Evolutionary conservation across 2,113 vertebrate species (phyloP).

Genomic region (Seriola aureovittata): DNA sequence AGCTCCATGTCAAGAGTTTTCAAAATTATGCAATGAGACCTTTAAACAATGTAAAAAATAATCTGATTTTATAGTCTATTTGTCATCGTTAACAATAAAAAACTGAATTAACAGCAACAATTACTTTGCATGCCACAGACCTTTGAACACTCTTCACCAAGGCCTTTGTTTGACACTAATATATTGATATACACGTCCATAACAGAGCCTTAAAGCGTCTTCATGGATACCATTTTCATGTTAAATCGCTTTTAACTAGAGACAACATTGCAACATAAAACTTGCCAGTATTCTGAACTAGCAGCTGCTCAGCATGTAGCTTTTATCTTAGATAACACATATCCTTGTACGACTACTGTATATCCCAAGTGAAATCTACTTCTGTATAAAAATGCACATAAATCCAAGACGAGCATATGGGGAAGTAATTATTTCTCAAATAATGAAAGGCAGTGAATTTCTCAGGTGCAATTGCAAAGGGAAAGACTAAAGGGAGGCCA

Average conservation of each 20-base stretch:
- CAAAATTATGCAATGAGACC: too few relatives aligned
- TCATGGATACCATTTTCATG: not conserved
- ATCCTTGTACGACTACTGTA: not conserved
- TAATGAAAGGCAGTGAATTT: slow-evolving; percentile 15
- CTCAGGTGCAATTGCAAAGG: slow-evolving; percentile 3
- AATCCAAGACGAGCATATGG: not conserved
- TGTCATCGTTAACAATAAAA: not conserved
- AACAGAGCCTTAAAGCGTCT: not conserved
- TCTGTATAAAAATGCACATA: slow-evolving; percentile 7
- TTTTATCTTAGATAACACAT: not conserved
- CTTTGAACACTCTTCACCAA: not conserved
- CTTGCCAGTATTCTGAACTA: not conserved
- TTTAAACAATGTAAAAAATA: not conserved
- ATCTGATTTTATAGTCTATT: too few relatives aligned
- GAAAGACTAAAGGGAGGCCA: not conserved
- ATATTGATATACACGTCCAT: too few relatives aligned
- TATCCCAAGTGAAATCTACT: too few relatives aligned
- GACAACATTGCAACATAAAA: not conserved
- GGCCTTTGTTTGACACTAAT: too few relatives aligned
- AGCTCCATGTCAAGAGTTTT: not conserved
- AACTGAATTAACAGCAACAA: not conserved
- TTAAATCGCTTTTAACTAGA: not conserved
- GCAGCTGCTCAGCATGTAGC: not conserved
- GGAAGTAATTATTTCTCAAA: not conserved
- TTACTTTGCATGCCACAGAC: not conserved